Conservation (phyloP, 2,113 vertebrate genomes). For the Toxotes jaculatrix region DNA sequence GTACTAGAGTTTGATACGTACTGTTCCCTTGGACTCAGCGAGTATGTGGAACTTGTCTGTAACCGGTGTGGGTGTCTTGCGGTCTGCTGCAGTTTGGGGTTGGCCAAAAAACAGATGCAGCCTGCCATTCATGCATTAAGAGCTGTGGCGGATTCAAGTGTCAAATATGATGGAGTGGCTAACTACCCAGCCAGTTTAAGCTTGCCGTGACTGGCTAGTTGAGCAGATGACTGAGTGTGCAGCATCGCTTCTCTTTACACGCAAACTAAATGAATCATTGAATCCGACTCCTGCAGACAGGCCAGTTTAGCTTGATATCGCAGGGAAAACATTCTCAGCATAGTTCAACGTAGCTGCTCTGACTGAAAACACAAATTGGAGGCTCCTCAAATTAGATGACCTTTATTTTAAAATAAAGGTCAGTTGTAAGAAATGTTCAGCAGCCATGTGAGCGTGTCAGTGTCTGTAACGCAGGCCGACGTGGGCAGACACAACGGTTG, state of each 20-base stretch:
- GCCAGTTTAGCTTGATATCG: conserved; percentile 14
- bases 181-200: conserved; percentile 63
- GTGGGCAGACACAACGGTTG: conserved; percentile 43
- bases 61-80: conserved; percentile 50
- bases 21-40: conserved; percentile 31
- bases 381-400: neutral
- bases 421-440: neutral
- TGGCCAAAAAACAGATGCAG: conserved; percentile 57
- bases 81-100: conserved; percentile 58
- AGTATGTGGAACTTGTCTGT: conserved; percentile 38
- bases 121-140: conserved; percentile 70
- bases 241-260: conserved; percentile 54
- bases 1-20: conserved; percentile 19
- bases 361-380: conserved; percentile 4
- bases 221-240: conserved; percentile 35
- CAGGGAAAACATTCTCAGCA: neutral
- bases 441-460: conserved; percentile 22
- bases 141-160: conserved; percentile 69
- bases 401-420: conserved; percentile 3
- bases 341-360: neutral
- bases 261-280: conserved; percentile 45
- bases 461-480: conserved; percentile 12
- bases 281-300: conserved; percentile 10
- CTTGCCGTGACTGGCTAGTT: conserved; percentile 55
- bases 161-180: conserved; percentile 76